Conservation (phyloP, 2,797 vertebrate genomes). For the Hippopotamyrus pictus region DNA sequence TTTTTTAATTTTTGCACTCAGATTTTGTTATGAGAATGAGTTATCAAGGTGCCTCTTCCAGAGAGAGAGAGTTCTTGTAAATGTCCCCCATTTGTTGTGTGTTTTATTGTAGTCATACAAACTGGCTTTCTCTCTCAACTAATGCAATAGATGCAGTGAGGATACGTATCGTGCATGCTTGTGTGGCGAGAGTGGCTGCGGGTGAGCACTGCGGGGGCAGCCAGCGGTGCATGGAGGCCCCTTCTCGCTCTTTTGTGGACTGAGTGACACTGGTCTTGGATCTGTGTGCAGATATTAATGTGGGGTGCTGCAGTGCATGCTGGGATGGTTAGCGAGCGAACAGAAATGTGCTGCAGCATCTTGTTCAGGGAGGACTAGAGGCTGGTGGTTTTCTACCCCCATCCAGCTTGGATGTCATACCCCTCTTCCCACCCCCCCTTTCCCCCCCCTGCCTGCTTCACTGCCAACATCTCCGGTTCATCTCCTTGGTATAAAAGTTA, state of each 20-base stretch:
- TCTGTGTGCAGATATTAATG: background rate
- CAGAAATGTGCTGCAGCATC: too few species aligned
- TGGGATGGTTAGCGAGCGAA: background rate
- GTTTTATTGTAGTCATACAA: background rate
- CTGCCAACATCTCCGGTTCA: background rate
- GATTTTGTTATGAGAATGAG: background rate
- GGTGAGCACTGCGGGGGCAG: background rate
- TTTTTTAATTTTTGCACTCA: background rate
- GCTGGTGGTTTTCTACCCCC: background rate
- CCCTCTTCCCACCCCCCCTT: too few species aligned
- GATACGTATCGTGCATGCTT: background rate
- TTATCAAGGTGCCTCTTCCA: background rate
- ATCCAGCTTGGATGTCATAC: background rate
- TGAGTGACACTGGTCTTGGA: background rate
- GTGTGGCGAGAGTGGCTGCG: background rate
- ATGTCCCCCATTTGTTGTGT: background rate
- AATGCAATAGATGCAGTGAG: background rate
- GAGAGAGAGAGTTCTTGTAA: background rate
- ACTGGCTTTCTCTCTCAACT: background rate
- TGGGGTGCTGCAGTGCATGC: background rate
- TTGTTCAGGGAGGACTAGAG: background rate
- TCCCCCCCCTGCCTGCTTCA: background rate
- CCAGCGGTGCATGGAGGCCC: background rate
- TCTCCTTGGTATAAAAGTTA: background rate
- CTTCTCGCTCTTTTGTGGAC: background rate